phyloP scores from a whole-genome alignment of 2,888 invertebrate genomes.

The Eulithis testata region DNA sequence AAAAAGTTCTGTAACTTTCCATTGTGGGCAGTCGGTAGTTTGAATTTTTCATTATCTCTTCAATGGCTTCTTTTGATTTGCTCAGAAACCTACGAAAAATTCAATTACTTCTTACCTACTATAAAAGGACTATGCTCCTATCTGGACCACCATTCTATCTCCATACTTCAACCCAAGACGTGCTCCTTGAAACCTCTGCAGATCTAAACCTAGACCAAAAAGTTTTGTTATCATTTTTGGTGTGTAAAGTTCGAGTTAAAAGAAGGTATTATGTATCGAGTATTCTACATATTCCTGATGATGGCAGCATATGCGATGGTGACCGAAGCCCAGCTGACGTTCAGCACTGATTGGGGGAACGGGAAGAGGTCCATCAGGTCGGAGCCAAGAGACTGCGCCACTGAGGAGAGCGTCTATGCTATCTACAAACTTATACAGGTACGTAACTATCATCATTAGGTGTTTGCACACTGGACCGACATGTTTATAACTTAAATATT shows the following conservation, averaged over 20 bases:
- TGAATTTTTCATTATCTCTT: conserved; percentile 42
- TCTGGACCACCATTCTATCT: conserved; percentile 23
- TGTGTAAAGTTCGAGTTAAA: too few species aligned
- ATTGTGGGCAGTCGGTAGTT: conserved; percentile 35
- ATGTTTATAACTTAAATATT: too few species aligned
- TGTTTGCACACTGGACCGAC: too few species aligned
- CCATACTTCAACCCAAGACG: background rate
- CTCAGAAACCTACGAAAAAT: conserved; percentile 48
- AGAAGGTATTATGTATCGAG: conserved; percentile 50
- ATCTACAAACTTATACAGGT: conserved; percentile 86
- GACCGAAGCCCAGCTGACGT: conserved; percentile 80
- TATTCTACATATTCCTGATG: conserved; percentile 46
- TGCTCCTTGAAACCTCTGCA: background rate
- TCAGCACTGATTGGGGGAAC: conserved; percentile 83
- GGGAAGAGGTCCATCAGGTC: conserved; percentile 64
- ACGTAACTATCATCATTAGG: background rate
- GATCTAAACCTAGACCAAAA: too few species aligned
- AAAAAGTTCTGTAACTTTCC: conserved; percentile 21
- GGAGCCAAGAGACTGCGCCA: conserved; percentile 68
- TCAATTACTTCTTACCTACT: conserved; percentile 26
- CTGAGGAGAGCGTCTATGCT: conserved; percentile 81
- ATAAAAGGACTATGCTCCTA: conserved; percentile 43
- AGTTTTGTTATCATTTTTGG: too few species aligned
- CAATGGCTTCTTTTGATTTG: conserved; percentile 67
- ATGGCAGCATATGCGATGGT: conserved; percentile 49